Evolutionary conservation across 2,113 vertebrate species (phyloP).

Genomic region (Heloderma charlesbogerti): DNA sequence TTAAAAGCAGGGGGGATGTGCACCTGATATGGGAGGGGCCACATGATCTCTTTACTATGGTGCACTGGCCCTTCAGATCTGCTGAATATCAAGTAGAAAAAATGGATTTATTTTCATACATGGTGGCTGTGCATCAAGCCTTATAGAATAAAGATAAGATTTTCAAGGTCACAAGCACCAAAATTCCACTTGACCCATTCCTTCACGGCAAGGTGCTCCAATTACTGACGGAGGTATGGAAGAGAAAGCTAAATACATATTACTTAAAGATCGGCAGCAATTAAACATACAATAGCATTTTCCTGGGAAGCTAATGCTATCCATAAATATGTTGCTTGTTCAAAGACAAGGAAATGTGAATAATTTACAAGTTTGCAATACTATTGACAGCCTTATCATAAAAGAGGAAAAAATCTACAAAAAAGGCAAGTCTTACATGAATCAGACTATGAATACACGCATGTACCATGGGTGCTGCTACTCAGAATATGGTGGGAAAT

Average conservation of each 20-base stretch:
- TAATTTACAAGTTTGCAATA: not conserved
- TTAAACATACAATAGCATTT: not conserved
- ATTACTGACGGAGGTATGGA: not conserved
- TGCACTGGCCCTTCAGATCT: not conserved
- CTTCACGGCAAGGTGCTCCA: not conserved
- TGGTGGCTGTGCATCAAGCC: too few species aligned
- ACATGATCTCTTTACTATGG: not conserved
- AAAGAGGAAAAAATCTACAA: not conserved
- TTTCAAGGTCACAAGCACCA: not conserved
- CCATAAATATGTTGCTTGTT: not conserved
- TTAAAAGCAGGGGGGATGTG: not conserved
- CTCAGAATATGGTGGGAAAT: not conserved
- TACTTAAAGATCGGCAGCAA: not conserved
- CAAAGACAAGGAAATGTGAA: not conserved
- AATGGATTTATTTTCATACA: not conserved
- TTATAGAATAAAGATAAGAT: not conserved
- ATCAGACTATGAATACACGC: not conserved
- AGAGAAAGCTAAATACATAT: not conserved
- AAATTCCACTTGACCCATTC: not conserved
- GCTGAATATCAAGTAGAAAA: not conserved
- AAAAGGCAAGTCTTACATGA: not conserved
- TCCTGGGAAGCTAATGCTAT: not conserved
- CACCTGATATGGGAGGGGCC: not conserved
- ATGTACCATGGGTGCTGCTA: not conserved
- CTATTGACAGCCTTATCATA: not conserved